Percentiles rank a stretch among this genome's conserved stretches.
These are phyloP conservation scores for Esox masquinongy DNA, from an alignment of 2,797 vertebrate genomes.

Conservation along the genomic window DNA sequence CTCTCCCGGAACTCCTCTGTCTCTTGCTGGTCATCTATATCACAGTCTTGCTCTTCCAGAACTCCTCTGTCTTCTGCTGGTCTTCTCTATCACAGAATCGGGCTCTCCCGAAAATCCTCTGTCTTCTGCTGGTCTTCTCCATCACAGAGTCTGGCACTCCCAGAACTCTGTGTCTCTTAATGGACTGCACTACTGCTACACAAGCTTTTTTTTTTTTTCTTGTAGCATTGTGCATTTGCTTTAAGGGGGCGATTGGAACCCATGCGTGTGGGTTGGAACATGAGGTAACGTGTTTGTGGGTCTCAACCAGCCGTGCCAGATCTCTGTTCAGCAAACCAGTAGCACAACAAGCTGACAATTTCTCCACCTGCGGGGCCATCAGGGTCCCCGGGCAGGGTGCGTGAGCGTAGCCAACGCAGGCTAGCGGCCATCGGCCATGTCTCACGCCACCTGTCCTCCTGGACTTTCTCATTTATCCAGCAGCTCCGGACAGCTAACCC, in stretches of 20 bases:
- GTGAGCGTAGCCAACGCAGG: slow-evolving; percentile 19
- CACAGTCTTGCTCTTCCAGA: too few species aligned
- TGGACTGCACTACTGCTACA: not conserved
- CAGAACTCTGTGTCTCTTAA: too few species aligned
- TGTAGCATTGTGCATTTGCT: slow-evolving; percentile 20
- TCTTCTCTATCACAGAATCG: too few species aligned
- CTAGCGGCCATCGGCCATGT: slow-evolving; percentile 25
- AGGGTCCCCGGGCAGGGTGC: slow-evolving; percentile 5
- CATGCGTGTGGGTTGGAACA: slow-evolving; percentile 8
- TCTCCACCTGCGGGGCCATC: slow-evolving; percentile 4
- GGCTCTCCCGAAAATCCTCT: too few species aligned
- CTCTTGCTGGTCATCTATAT: too few species aligned
- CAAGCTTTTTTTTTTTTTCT: slow-evolving; percentile 21
- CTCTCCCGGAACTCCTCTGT: too few species aligned
- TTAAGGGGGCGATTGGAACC: slow-evolving; percentile 10
- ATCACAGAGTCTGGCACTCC: too few species aligned
- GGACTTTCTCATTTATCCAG: slow-evolving; percentile 36
- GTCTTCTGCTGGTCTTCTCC: too few species aligned
- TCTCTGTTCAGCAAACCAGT: not conserved
- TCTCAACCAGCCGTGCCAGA: not conserved
- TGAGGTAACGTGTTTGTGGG: not conserved
- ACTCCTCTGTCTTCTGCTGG: too few species aligned
- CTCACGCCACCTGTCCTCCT: slow-evolving; percentile 35
- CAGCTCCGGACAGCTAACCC: slow-evolving; percentile 15
- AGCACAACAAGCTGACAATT: not conserved